Conservation (phyloP, 2,888 invertebrate species). For the Andrena camellia region DNA sequence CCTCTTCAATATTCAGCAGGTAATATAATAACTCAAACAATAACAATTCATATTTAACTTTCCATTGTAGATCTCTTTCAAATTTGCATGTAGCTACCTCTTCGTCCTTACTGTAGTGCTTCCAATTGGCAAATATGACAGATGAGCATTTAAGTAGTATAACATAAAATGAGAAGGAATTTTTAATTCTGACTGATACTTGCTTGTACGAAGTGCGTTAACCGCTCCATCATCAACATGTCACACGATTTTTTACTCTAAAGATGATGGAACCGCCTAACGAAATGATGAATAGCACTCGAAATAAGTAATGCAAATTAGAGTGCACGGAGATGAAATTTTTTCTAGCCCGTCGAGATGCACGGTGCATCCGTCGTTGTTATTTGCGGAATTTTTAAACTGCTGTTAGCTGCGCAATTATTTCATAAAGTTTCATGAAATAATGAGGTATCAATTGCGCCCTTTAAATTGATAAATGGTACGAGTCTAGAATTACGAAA, state of each 20-base stretch:
- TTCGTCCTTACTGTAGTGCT: not conserved
- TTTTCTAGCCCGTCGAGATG: not conserved
- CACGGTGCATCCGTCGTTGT: not conserved
- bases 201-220: not conserved
- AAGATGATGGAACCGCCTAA: constrained; percentile 25
- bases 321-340: constrained; percentile 5
- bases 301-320: constrained; percentile 39
- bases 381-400: not conserved
- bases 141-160: constrained; percentile 4
- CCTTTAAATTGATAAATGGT: too few species aligned
- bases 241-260: constrained; percentile 17
- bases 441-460: not conserved
- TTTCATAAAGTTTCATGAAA: not conserved
- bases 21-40: too few species aligned
- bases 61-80: too few species aligned
- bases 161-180: not conserved
- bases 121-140: not conserved
- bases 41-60: too few species aligned
- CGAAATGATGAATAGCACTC: constrained; percentile 34
- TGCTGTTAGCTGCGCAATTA: not conserved
- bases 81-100: not conserved
- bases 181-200: constrained; percentile 26
- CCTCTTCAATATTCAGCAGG: too few species aligned
- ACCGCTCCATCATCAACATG: constrained; percentile 36
- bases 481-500: too few species aligned